These are phyloP conservation scores for Melanchra persicariae DNA, from an alignment of 2,888 invertebrate species.

Conservation along the genomic window DNA sequence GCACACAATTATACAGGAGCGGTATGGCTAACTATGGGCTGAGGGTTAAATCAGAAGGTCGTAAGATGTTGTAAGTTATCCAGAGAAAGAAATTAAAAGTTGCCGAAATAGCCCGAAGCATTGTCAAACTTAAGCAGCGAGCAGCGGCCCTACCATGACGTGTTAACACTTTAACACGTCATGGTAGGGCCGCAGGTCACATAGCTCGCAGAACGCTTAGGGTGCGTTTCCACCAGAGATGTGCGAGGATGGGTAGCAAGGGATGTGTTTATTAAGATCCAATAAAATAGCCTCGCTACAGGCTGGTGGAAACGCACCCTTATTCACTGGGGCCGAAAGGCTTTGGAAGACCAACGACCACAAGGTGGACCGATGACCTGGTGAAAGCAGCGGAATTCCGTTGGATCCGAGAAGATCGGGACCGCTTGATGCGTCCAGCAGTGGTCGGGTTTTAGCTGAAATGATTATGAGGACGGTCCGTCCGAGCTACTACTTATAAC, in stretches of 20 bases:
- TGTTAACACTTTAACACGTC: too few relatives aligned
- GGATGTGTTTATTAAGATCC: too few relatives aligned
- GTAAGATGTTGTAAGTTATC: too few relatives aligned
- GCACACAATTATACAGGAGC: too few relatives aligned
- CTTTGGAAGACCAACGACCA: neutral
- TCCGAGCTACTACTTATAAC: too few relatives aligned
- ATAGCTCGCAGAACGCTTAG: neutral
- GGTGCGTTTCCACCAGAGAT: too few relatives aligned
- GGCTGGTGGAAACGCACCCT: too few relatives aligned
- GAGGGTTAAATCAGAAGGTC: neutral
- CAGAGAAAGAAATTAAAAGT: neutral
- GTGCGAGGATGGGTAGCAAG: too few relatives aligned
- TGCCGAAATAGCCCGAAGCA: neutral
- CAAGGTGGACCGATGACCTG: neutral
- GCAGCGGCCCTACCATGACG: too few relatives aligned
- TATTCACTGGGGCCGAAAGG: neutral
- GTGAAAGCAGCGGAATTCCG: neutral
- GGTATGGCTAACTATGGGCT: neutral
- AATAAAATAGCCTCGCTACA: too few relatives aligned
- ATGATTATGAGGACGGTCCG: neutral
- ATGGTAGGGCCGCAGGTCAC: too few relatives aligned
- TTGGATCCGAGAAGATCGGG: neutral
- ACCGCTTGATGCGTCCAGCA: neutral
- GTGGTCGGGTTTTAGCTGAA: neutral
- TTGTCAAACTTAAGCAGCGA: too few relatives aligned